Conservation (phyloP, 1,140 invertebrate species). For the Antheraea pernyi region DNA sequence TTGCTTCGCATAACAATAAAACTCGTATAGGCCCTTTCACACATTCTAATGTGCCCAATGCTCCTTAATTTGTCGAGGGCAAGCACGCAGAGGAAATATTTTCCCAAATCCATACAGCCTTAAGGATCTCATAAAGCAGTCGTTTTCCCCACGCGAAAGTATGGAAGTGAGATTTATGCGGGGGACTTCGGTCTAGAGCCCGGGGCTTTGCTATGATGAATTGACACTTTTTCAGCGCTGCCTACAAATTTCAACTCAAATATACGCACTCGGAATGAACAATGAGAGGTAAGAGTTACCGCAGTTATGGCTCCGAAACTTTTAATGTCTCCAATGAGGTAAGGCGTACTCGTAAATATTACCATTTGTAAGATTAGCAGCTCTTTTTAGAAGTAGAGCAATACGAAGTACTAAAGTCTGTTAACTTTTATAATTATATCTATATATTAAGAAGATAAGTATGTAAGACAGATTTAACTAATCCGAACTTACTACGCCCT, state of each 20-base stretch:
- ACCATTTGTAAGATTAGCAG: slow-evolving; percentile 62
- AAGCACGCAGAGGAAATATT: slow-evolving; percentile 77
- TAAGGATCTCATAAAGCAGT: slow-evolving; percentile 80
- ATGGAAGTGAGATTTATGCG: slow-evolving; percentile 79
- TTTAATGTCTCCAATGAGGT: slow-evolving; percentile 74
- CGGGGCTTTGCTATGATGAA: slow-evolving; percentile 75
- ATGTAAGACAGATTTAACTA: no score
- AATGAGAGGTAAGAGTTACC: slow-evolving; percentile 64
- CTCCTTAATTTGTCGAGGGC: slow-evolving; percentile 75
- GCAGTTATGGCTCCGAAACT: slow-evolving; percentile 63
- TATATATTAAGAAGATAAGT: neutral
- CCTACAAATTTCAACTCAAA: slow-evolving; percentile 73
- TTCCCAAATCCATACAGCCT: slow-evolving; percentile 80
- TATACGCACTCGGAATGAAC: slow-evolving; percentile 73
- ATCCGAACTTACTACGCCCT: no score
- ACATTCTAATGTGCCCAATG: slow-evolving; percentile 74
- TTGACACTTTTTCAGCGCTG: slow-evolving; percentile 74
- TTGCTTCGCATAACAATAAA: slow-evolving; percentile 77
- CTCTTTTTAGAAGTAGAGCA: slow-evolving; percentile 53
- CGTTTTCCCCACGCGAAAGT: slow-evolving; percentile 76
- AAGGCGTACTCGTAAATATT: slow-evolving; percentile 58
- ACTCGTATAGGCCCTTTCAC: slow-evolving; percentile 68
- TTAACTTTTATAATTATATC: slow-evolving; percentile 48
- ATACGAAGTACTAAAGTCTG: slow-evolving; percentile 33
- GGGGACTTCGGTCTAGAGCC: slow-evolving; percentile 71